Evolutionary conservation across 1,140 invertebrate genomes (phyloP).

Genomic region (Diprion similis): DNA sequence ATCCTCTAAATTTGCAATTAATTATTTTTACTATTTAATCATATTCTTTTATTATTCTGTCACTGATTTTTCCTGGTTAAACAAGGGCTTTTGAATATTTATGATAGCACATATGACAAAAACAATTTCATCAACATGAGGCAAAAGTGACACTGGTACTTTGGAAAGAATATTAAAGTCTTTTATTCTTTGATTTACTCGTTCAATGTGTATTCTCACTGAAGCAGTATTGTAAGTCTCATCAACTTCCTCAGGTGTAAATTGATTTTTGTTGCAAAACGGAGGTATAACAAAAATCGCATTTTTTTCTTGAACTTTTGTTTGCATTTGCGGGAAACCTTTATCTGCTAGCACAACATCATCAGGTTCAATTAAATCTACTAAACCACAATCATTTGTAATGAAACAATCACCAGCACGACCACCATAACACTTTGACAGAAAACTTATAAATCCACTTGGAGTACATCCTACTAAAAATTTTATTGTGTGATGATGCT

Average conservation of each 20-base stretch:
- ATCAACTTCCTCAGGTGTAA: conserved; percentile 34
- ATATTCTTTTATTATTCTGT: not conserved
- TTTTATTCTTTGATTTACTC: conserved; percentile 42
- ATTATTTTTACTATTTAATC: too few relatives aligned
- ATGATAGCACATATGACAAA: not conserved
- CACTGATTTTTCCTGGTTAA: not conserved
- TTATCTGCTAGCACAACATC: conserved; percentile 46
- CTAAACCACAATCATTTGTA: conserved; percentile 34
- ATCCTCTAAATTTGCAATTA: too few relatives aligned
- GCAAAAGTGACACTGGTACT: not conserved
- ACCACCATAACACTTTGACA: conserved; percentile 36
- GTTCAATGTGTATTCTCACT: conserved; percentile 47
- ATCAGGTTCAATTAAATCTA: conserved; percentile 37
- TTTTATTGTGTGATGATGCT: conserved; percentile 27
- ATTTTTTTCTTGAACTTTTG: conserved; percentile 22
- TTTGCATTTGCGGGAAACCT: conserved; percentile 32
- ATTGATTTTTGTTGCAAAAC: conserved; percentile 27
- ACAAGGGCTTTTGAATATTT: too few relatives aligned
- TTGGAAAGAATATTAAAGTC: conserved; percentile 30
- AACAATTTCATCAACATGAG: not conserved
- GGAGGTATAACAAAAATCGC: conserved; percentile 37
- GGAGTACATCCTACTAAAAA: conserved; percentile 28
- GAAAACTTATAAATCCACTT: conserved; percentile 29
- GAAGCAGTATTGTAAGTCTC: conserved; percentile 43
- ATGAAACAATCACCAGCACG: conserved; percentile 34